phyloP scores from a whole-genome alignment of 1,140 invertebrate genomes.

The Calliopsis andreniformis region DNA sequence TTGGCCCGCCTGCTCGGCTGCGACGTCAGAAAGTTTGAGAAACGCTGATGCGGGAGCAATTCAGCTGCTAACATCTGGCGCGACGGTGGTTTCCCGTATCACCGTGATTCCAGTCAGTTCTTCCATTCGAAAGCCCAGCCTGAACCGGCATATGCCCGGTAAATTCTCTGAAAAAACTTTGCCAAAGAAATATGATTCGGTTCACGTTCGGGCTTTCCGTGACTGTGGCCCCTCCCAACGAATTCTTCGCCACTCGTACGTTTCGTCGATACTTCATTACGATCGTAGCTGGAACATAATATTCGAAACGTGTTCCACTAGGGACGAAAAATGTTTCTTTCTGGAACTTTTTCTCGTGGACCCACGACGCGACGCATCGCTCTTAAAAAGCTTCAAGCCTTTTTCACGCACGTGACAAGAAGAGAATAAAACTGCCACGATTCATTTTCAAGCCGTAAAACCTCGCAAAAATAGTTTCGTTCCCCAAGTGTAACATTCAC shows the following conservation, averaged over 20 bases:
- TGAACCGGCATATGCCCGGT: constrained; percentile 56
- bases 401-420: constrained; percentile 13
- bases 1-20: neutral
- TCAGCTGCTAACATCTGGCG: constrained; percentile 60
- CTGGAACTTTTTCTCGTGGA: constrained; percentile 42
- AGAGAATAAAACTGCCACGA: neutral
- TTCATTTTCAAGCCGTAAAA: neutral
- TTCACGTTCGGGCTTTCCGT: constrained; percentile 47
- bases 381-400: constrained; percentile 27
- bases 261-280: constrained; percentile 67
- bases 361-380: constrained; percentile 21
- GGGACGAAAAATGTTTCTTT: constrained; percentile 57
- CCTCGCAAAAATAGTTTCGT: constrained; percentile 3
- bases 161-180: constrained; percentile 63
- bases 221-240: neutral
- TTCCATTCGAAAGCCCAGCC: constrained; percentile 55
- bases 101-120: constrained; percentile 55
- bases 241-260: constrained; percentile 48
- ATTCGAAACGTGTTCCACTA: constrained; percentile 62
- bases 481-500: no score
- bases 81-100: constrained; percentile 59
- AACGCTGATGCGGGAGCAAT: constrained; percentile 25
- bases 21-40: constrained; percentile 29
- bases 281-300: constrained; percentile 59
- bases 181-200: constrained; percentile 60